A percentile compares a stretch with the other conserved stretches of the same genome.
Conservation (phyloP, 2,113 vertebrate genomes). For the Coracopsis vasa region DNA sequence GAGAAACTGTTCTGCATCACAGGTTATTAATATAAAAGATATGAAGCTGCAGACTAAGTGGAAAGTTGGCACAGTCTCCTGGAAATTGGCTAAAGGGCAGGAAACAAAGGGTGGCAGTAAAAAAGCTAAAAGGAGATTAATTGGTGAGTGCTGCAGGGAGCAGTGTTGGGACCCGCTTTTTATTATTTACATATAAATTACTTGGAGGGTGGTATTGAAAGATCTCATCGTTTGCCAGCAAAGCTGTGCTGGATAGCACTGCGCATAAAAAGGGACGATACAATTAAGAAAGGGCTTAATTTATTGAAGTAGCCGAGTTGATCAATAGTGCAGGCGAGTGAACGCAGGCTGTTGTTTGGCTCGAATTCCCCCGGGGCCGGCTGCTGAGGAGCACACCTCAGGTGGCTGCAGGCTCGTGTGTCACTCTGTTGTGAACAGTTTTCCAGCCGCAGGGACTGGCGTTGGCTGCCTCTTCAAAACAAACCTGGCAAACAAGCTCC, state of each 20-base stretch:
- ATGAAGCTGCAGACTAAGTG: conserved; percentile 53
- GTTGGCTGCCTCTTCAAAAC: neutral
- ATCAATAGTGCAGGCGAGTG: neutral
- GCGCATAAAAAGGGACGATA: neutral
- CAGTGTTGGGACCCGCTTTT: conserved; percentile 59
- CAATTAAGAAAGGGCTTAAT: conserved; percentile 54
- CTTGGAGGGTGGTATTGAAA: conserved; percentile 59
- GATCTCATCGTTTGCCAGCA: conserved; percentile 46
- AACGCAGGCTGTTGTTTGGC: conserved; percentile 1
- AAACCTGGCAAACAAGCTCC: neutral
- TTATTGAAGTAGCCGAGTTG: conserved; percentile 34
- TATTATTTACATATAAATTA: conserved; percentile 77
- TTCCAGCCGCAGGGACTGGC: neutral
- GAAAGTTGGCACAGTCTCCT: conserved; percentile 71
- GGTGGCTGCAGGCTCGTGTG: neutral
- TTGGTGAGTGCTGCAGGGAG: conserved; percentile 62
- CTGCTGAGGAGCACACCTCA: conserved; percentile 22
- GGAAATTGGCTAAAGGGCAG: conserved; percentile 72
- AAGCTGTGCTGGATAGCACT: conserved; percentile 23
- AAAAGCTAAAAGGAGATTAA: conserved; percentile 75
- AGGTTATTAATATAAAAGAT: conserved; percentile 67
- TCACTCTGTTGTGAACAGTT: neutral
- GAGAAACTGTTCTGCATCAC: conserved; percentile 49
- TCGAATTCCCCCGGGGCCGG: neutral
- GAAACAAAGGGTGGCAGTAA: conserved; percentile 70